Conservation (phyloP, 1,140 invertebrate genomes). For the Eumeta japonica region DNA sequence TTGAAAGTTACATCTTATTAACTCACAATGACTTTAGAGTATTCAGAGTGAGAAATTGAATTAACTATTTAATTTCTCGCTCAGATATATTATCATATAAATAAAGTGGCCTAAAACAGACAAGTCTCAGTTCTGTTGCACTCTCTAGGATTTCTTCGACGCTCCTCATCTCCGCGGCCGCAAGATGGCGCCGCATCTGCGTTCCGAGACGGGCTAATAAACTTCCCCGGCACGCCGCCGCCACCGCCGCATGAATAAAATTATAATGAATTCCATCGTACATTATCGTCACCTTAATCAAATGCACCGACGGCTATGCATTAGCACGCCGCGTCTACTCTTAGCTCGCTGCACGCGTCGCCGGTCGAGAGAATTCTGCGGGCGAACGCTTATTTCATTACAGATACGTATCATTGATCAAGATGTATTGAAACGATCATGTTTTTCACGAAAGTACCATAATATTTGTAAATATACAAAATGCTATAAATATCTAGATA, state of each 20-base stretch:
- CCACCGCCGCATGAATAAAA: constrained; percentile 32
- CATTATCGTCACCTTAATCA: constrained; percentile 34
- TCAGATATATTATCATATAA: not conserved
- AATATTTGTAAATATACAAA: not conserved
- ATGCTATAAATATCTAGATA: too few species aligned
- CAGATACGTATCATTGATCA: too few species aligned
- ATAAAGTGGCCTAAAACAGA: not conserved
- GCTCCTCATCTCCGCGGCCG: too few species aligned
- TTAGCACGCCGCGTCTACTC: constrained; percentile 10
- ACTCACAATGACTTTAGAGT: not conserved
- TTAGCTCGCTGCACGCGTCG: too few species aligned
- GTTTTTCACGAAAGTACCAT: not conserved
- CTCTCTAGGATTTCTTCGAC: too few species aligned
- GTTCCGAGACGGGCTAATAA: constrained; percentile 11
- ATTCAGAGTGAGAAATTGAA: not conserved
- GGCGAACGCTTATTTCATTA: too few species aligned
- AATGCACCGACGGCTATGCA: constrained; percentile 33
- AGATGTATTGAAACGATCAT: too few species aligned
- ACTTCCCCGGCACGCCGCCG: constrained; percentile 3
- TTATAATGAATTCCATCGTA: constrained; percentile 40
- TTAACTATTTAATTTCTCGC: not conserved
- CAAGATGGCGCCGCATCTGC: not conserved
- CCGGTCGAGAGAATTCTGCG: too few species aligned
- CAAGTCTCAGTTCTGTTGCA: not conserved
- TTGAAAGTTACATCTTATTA: too few species aligned